Percentiles rank a stretch among this genome's conserved stretches.
Conservation (phyloP, 2,888 invertebrate genomes). For the Zaprionus lineosus region DNA sequence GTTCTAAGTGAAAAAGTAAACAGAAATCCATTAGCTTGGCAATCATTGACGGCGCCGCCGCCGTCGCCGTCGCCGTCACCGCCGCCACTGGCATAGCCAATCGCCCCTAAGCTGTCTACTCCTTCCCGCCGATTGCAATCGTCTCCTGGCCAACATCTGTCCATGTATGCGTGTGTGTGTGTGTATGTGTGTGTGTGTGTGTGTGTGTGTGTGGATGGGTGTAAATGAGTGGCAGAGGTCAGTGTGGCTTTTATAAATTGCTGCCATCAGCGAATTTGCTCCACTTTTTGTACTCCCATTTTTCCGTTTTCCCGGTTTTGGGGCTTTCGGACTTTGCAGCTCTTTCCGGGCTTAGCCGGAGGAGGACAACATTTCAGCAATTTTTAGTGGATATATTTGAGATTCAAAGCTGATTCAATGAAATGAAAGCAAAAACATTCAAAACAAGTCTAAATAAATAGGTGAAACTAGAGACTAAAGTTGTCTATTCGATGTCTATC, state of each 20-base stretch:
- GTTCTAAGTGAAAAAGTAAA: constrained; percentile 80
- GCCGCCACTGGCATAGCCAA: constrained; percentile 21
- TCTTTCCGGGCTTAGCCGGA: constrained; percentile 4
- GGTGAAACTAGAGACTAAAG: constrained; percentile 36
- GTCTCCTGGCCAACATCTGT: background rate
- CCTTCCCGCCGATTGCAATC: background rate
- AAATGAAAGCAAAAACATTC: background rate
- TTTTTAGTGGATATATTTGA: constrained; percentile 18
- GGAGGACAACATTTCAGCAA: constrained; percentile 18
- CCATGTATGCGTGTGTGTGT: constrained; percentile 6
- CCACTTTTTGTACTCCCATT: constrained; percentile 51
- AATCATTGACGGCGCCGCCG: constrained; percentile 79
- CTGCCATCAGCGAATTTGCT: constrained; percentile 71
- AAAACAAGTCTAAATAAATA: background rate
- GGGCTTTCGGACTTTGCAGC: no score
- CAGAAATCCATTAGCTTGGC: constrained; percentile 81
- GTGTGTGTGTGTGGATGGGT: constrained; percentile 14
- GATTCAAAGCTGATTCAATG: background rate
- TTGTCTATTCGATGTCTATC: constrained; percentile 76
- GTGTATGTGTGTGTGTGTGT: constrained; percentile 2
- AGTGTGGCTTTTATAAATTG: constrained; percentile 70
- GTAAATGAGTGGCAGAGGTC: constrained; percentile 40
- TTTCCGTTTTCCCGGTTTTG: no score
- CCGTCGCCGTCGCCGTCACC: no score
- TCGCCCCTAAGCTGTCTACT: constrained; percentile 5